Conservation (phyloP, 2,888 invertebrate genomes). For the Cordilura impudica region DNA sequence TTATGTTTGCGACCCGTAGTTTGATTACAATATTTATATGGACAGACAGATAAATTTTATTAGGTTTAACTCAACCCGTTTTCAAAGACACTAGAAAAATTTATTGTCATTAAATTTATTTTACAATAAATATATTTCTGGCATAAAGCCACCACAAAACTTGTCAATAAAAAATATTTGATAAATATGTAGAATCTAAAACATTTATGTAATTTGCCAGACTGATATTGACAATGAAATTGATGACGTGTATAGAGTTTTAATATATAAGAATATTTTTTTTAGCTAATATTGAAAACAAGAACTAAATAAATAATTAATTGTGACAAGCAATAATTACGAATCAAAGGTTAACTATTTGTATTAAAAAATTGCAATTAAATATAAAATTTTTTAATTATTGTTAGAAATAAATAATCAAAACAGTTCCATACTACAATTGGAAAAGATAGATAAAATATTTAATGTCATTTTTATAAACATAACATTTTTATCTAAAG, state of each 20-base stretch:
- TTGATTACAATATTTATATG: no score
- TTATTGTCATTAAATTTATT: no score
- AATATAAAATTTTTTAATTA: neutral
- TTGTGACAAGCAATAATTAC: conserved; percentile 33
- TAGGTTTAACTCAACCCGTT: no score
- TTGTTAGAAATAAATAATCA: neutral
- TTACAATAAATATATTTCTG: no score
- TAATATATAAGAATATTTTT: neutral
- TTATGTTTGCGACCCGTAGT: no score
- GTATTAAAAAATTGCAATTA: neutral
- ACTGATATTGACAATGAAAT: conserved; percentile 48
- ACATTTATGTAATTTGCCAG: conserved; percentile 8
- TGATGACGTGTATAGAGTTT: conserved; percentile 45
- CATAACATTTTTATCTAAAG: neutral
- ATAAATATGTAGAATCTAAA: neutral
- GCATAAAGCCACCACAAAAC: conserved; percentile 24
- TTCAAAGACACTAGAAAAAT: no score
- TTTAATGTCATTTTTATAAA: neutral
- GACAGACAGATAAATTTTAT: no score
- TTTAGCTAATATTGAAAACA: neutral
- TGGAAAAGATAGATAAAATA: neutral
- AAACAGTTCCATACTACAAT: neutral
- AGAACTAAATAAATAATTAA: conserved; percentile 28
- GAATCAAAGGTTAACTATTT: conserved; percentile 27
- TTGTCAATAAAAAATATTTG: conserved; percentile 29